phyloP scores from a whole-genome alignment of 1,140 invertebrate genomes.

The Drosophila sp. region DNA sequence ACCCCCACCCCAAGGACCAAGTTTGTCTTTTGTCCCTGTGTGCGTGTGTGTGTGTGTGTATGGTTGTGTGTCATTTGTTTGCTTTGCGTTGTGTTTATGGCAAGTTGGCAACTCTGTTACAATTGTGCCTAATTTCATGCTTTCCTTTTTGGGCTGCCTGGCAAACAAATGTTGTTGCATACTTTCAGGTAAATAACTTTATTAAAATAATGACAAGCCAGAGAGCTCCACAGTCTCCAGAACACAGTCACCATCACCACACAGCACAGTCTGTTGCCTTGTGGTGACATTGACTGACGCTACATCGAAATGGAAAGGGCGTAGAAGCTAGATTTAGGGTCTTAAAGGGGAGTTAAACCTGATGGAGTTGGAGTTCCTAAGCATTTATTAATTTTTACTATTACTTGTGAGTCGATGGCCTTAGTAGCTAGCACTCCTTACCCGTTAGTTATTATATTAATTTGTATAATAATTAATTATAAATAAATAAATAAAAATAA shows the following conservation, averaged over 20 bases:
- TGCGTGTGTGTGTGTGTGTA: constrained; percentile 35
- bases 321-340: not conserved
- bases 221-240: constrained; percentile 5
- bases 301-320: constrained; percentile 17
- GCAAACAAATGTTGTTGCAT: constrained; percentile 79
- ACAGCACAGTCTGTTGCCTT: constrained; percentile 22
- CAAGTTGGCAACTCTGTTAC: constrained; percentile 79
- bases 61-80: constrained; percentile 45
- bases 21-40: constrained; percentile 57
- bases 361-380: too few species aligned
- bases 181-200: constrained; percentile 82
- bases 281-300: constrained; percentile 30
- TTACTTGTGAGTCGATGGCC: too few species aligned
- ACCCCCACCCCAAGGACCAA: constrained; percentile 59
- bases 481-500: too few species aligned
- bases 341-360: too few species aligned
- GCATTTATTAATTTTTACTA: too few species aligned
- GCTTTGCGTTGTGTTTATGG: constrained; percentile 64
- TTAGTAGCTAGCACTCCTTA: too few species aligned
- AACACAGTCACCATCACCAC: constrained; percentile 6
- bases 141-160: constrained; percentile 55
- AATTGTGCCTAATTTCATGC: constrained; percentile 79
- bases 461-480: too few species aligned
- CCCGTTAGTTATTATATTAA: too few species aligned
- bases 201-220: constrained; percentile 80